phyloP scores from a whole-genome alignment of 2,797 vertebrate species.

The Cuniculus paca region DNA sequence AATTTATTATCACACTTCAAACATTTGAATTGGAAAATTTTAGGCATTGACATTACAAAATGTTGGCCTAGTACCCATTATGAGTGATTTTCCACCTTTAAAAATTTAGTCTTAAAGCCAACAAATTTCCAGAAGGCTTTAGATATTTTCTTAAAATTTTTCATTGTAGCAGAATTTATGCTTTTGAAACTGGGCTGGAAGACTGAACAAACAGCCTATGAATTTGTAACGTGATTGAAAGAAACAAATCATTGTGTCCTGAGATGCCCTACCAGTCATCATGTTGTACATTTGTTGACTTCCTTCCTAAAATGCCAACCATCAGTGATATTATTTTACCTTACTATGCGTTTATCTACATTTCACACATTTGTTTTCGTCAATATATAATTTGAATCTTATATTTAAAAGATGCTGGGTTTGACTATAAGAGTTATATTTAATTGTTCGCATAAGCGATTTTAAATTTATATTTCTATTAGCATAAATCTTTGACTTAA shows the following conservation, averaged over 20 bases:
- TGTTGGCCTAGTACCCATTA: slow-evolving; percentile 33
- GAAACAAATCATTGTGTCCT: not conserved
- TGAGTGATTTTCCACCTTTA: slow-evolving; percentile 13
- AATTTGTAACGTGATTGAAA: not conserved
- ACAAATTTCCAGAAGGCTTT: slow-evolving; percentile 19
- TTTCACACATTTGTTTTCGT: not conserved
- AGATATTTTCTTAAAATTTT: slow-evolving; percentile 22
- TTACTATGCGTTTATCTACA: not conserved
- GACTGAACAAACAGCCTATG: not conserved
- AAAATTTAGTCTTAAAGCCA: slow-evolving; percentile 44
- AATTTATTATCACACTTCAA: slow-evolving; percentile 66
- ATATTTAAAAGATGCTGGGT: not conserved
- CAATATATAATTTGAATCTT: not conserved
- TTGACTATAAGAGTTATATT: slow-evolving; percentile 38
- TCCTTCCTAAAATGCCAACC: not conserved
- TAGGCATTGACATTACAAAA: slow-evolving; percentile 60
- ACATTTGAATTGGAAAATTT: slow-evolving; percentile 65
- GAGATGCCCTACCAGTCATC: not conserved
- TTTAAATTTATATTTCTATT: slow-evolving; percentile 40
- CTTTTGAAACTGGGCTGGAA: slow-evolving; percentile 7
- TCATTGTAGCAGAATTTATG: slow-evolving; percentile 10
- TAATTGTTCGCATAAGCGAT: not conserved
- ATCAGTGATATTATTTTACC: not conserved
- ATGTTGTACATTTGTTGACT: not conserved
- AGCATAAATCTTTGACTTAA: slow-evolving; percentile 4